phyloP scores from a whole-genome alignment of 2,797 vertebrate genomes.

The Phrynocephalus forsythii region DNA sequence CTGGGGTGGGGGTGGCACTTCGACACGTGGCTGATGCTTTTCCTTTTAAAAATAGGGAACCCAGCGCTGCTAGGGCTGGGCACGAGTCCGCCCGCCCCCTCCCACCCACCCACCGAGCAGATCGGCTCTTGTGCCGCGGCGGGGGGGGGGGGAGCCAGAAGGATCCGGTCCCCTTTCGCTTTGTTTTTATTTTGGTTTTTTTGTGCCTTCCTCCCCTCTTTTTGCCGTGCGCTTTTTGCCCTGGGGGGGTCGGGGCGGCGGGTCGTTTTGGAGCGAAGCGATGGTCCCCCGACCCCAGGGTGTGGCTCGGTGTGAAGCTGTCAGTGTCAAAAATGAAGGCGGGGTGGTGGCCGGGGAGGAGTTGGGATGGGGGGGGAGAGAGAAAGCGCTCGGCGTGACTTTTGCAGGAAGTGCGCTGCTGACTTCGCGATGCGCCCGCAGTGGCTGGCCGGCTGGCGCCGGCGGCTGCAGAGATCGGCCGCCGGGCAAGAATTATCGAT shows the following conservation, averaged over 20 bases:
- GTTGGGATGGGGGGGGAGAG: too few species aligned
- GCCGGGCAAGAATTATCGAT: background rate
- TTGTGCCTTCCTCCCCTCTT: background rate
- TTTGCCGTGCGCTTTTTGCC: background rate
- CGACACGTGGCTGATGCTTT: constrained; percentile 7
- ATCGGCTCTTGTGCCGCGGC: background rate
- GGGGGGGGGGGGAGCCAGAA: too few species aligned
- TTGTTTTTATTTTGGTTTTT: background rate
- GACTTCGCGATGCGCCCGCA: background rate
- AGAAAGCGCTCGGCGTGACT: too few species aligned
- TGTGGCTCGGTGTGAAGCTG: constrained; percentile 4
- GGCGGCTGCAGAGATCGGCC: background rate
- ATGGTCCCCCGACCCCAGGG: background rate
- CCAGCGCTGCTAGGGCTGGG: too few species aligned
- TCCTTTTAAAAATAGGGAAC: background rate
- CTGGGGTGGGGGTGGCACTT: background rate
- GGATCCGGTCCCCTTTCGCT: background rate
- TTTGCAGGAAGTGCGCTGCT: constrained; percentile 27
- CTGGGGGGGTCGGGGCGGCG: background rate
- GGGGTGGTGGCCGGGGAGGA: too few species aligned
- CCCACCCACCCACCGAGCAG: background rate
- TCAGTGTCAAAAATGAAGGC: background rate
- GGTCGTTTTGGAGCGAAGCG: background rate
- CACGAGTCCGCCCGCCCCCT: background rate
- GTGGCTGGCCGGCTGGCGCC: background rate